Evolutionary conservation across 2,113 vertebrate species (phyloP).

Genomic region (Lathamus discolor): DNA sequence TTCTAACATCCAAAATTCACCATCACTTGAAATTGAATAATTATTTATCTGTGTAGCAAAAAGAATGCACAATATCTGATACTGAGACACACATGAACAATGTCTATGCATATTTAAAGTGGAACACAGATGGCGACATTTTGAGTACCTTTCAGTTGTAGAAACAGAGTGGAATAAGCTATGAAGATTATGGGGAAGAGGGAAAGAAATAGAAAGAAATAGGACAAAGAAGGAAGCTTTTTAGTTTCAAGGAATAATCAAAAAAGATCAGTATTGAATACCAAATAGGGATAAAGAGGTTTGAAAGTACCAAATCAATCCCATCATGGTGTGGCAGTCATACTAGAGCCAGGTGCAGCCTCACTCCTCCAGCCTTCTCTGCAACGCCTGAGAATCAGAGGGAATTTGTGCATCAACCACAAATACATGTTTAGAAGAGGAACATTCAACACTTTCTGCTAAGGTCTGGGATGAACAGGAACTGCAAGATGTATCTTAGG

Average conservation of each 20-base stretch:
- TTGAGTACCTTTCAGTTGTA: background rate
- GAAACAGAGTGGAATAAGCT: background rate
- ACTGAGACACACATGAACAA: background rate
- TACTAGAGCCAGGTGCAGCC: background rate
- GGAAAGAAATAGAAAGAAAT: background rate
- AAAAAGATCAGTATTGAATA: background rate
- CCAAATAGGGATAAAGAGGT: background rate
- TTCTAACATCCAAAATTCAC: background rate
- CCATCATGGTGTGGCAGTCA: background rate
- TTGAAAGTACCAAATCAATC: background rate
- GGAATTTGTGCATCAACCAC: background rate
- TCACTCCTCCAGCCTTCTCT: background rate
- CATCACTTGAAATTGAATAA: background rate
- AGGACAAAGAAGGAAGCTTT: background rate
- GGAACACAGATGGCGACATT: background rate
- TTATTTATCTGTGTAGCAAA: background rate
- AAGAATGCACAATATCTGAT: background rate
- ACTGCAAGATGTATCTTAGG: background rate
- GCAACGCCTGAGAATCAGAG: background rate
- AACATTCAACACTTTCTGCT: background rate
- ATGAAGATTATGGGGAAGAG: background rate
- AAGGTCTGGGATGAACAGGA: background rate
- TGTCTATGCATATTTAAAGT: background rate
- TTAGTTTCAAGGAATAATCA: background rate
- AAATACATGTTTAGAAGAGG: background rate